Evolutionary conservation across 1,140 invertebrate genomes (phyloP), one percentile per base, ranked within the genome.

Genomic region (Calosoma granatense): DNA sequence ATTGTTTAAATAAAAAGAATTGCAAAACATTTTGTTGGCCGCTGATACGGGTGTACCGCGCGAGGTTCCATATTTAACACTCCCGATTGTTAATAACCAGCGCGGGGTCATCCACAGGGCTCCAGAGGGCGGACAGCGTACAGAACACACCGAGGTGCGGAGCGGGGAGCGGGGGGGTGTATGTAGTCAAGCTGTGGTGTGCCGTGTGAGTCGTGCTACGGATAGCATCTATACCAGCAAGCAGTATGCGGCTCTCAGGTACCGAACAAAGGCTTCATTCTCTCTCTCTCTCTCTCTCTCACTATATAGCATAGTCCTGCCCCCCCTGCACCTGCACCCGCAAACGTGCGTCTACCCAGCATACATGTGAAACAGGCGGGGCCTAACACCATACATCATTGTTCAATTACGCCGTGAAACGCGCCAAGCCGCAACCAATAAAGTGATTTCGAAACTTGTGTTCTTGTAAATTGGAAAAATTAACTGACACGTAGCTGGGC

Each of bases 61-160:
- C 15, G 3, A 17, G 41, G 41, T 47, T 47, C 41, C 41, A 47
- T 17, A 47, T 47, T 47, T 47, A 47, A 47, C 41, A 47, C 41
- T 47, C 41, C 41, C 15, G 41, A 47, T 47, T 47, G 41, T 47
- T 47, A 47, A 47, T 47, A 47, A 11, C 41, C 6, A 47, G 4
- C 6, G 9, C 41, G 41, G 41, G 41, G 41, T 47, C 41, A 47
- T 12, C 41, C 41, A 11, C 26, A 30, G 26, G 26, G 26, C 14
- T 30, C 26, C 6, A 30, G 14, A 14, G 6, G 17, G 41, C 17
- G 6, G 26, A 36, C 6, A 36, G 26, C 26, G 17, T 47, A 17
- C 41, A 9, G 41, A 12, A 17, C 9, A 17, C 9, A 17, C 17
- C 41, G 41, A 12, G 41, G 3, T 17, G 4, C 41, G 41, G 41